Base-by-base conservation (phyloP, 2,113 vertebrate genomes). In the Crotalus horridus region DNA sequence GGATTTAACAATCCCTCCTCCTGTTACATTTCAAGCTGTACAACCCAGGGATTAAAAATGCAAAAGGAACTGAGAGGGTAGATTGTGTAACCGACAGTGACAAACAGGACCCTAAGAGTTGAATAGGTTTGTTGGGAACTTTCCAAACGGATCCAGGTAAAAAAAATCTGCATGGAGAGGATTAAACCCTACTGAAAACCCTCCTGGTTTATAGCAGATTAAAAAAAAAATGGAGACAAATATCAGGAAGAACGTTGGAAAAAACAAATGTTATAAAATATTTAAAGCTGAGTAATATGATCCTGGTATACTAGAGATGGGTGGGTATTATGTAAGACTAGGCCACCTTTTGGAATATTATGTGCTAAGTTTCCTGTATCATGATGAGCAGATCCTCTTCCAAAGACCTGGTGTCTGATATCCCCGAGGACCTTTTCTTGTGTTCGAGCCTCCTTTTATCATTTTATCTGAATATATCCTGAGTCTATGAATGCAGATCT, bases 21-120 rank as follows among this genome's bases (percentile, higher is more conserved):
- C 93, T 90, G 90, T 87, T 94, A 92, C 55, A 94, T 94, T 94
- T 95, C 87, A 95, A 93, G 93, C 29, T 81, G 90, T 88, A n/a
- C 85, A 91, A 92, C 92, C 53, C 88, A 81, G 91, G 91, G 33
- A 94, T 94, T 94, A 92, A 92, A 94, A 85, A 85, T 91, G 89
- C 91, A 92, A 61, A 89, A 91, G 86, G 55, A 89, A 53, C 92
- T 89, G 61, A 89, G 89, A 53, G 87, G 2, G 8, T 94, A 91
- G 91, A 58, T 90, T 92, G 93, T 92, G 4, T 0, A 95, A 94
- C 92, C 94, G 97, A 95, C 89, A 94, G 93, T 87, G 93, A 89
- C 92, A 94, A 96, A 92, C 0, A 6, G 88, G 92, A 91, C 89
- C 64, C 43, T 87, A 92, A 93, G 89, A 92, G 81, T 7, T 90